A percentile compares a stretch with the other conserved stretches of the same genome.
Conservation (phyloP, 2,113 vertebrate genomes). For the Crocuta crocuta region DNA sequence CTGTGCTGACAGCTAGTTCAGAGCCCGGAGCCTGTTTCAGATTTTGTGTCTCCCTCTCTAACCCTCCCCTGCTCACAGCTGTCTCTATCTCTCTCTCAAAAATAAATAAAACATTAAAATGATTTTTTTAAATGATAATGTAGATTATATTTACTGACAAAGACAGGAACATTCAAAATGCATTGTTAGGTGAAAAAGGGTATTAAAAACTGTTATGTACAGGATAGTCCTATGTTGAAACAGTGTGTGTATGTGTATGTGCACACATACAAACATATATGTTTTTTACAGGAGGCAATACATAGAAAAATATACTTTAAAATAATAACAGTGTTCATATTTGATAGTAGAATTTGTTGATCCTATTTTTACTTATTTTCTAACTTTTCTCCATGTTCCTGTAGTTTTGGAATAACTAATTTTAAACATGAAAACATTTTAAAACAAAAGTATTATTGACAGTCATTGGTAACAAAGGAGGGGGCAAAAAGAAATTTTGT, state of each 20-base stretch:
- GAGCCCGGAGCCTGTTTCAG: no score
- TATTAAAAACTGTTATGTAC: neutral
- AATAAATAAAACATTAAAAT: no score
- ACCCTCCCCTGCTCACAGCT: no score
- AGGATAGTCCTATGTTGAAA: neutral
- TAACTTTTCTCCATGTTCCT: neutral
- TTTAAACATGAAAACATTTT: conserved; percentile 31
- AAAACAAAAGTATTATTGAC: neutral
- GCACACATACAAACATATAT: neutral
- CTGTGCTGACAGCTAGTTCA: no score
- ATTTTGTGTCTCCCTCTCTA: no score
- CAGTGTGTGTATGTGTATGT: neutral
- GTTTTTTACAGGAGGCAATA: neutral
- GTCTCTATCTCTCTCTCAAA: no score
- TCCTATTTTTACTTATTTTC: conserved; percentile 48
- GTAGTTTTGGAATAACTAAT: neutral
- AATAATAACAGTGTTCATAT: neutral
- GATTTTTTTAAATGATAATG: neutral
- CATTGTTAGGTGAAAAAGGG: neutral
- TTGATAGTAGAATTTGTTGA: conserved; percentile 11
- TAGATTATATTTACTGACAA: neutral
- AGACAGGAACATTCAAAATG: neutral
- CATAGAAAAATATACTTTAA: neutral
- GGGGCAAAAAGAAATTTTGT: neutral
- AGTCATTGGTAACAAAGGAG: neutral